Conservation (phyloP, 2,113 vertebrate species). For the Capreolus pygargus region DNA sequence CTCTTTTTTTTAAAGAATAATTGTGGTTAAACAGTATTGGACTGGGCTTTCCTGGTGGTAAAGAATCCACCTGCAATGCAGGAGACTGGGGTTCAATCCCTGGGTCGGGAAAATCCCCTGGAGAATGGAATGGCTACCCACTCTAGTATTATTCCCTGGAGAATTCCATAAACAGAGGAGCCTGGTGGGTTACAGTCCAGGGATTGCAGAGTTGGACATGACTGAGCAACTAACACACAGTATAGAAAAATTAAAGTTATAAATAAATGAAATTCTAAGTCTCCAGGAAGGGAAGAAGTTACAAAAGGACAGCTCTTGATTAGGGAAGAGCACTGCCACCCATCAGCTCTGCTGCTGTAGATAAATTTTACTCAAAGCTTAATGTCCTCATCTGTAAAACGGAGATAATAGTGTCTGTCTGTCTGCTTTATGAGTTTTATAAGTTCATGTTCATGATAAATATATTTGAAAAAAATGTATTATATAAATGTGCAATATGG, state of each 20-base stretch:
- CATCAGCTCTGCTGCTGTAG: accelerated
- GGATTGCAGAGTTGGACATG: neutral
- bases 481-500: neutral
- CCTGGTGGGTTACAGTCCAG: neutral
- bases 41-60: neutral
- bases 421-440: neutral
- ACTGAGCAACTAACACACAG: neutral
- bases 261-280: neutral
- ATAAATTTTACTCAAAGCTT: neutral
- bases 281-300: neutral
- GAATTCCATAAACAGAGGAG: neutral
- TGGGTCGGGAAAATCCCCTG: neutral
- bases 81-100: accelerated
- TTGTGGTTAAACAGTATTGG: neutral
- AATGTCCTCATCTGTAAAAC: neutral
- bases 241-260: neutral
- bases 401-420: neutral
- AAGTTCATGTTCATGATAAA: neutral
- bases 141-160: neutral
- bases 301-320: neutral
- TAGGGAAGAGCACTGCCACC: neutral
- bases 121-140: neutral
- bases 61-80: neutral
- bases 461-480: neutral
- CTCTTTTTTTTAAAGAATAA: neutral